Evolutionary conservation across 2,113 vertebrate genomes (phyloP), one percentile per base, ranked within the genome.

Genomic region (Passerina amoena): DNA sequence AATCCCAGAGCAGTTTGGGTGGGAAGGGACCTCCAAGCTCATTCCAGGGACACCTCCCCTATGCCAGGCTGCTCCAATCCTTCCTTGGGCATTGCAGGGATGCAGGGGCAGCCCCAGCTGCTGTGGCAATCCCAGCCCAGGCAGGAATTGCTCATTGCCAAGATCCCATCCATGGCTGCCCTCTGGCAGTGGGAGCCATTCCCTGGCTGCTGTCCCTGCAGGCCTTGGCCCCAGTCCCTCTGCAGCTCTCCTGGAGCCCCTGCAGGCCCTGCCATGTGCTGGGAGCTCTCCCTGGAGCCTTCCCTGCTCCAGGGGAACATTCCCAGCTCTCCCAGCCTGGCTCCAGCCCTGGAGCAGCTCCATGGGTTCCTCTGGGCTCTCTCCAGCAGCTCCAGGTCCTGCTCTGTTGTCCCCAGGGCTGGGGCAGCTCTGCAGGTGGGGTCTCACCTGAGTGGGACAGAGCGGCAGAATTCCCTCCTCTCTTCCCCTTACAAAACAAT

Each of bases 271-370:
- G 56, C 1, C 6, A 83, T 28, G 66, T 23, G 8, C 81, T 83
- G 38, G 6, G 5, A 66, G 60, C 35, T 57, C 60, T 66, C 31
- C 24, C 61, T 68, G 71, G 11, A 50, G 0, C 82, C 69, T 86
- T 86, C 82, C 0, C 71, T 0, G 31, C 82, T 86, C 82, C 71
- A 76, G 25, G 11, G 0, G 30, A 30, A 2, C 70, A 30, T 0
- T 0, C 59, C 82, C 82, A 84, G 81, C 69, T 76, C 51, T 11
- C 57, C 23, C n/a, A 13, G 42, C 81, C 38, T n/a, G n/a, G n/a
- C n/a, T n/a, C n/a, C n/a, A n/a, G n/a, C n/a, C n/a, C 50, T 65
- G 30, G 2, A 56, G 70, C 70, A 85, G n/a, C 50, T 65, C 82
- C 12, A 1, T 6, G 71, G n/a, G n/a, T n/a, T n/a, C n/a, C n/a